Conservation (phyloP, 1,140 invertebrate species). For the Solenopsis invicta region DNA sequence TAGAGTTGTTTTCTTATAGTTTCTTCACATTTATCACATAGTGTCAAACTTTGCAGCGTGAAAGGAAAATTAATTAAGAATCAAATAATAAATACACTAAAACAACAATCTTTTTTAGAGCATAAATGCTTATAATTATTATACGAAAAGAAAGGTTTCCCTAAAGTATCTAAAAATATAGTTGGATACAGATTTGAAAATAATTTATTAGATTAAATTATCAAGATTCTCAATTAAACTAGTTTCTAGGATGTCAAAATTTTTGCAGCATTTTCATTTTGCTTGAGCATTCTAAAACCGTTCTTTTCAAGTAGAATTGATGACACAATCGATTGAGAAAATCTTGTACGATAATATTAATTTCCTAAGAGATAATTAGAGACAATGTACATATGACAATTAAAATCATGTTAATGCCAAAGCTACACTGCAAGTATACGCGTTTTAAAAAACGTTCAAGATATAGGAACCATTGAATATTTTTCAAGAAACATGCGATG, state of each 20-base stretch:
- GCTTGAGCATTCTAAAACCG: too few species aligned
- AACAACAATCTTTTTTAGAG: not conserved
- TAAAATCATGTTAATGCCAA: not conserved
- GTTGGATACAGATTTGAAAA: too few species aligned
- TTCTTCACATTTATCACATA: not conserved
- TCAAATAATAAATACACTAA: not conserved
- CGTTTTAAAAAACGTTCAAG: not conserved
- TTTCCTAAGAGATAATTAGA: not conserved
- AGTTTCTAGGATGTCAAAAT: too few species aligned
- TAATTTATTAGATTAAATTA: too few species aligned
- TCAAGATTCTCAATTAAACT: too few species aligned
- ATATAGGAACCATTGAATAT: constrained; percentile 16
- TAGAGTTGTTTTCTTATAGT: constrained; percentile 6
- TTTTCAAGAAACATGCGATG: constrained; percentile 24
- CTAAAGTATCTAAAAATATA: too few species aligned
- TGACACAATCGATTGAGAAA: not conserved
- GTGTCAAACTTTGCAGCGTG: not conserved
- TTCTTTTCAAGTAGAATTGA: not conserved
- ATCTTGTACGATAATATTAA: not conserved
- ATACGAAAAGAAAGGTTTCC: too few species aligned
- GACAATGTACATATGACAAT: not conserved
- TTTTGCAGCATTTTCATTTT: too few species aligned
- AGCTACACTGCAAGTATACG: not conserved
- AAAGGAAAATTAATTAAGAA: not conserved
- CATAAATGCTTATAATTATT: not conserved